Conservation (phyloP, 2,888 invertebrate species). For the Polietes domitor region DNA sequence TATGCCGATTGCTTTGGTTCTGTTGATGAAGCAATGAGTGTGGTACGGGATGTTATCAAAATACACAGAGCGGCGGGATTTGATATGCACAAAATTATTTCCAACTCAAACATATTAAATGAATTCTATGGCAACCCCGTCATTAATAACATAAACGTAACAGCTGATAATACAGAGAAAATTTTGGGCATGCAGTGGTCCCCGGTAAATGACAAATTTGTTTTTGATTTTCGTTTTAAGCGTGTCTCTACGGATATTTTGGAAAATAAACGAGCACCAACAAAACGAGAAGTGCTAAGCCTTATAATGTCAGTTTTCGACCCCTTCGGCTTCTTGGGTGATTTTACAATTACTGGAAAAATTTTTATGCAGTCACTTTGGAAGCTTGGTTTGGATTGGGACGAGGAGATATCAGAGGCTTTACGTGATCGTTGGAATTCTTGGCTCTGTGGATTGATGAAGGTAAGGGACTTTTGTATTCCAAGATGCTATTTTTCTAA, state of each 20-base stretch:
- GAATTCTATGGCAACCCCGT: constrained; percentile 5
- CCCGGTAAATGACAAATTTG: constrained; percentile 30
- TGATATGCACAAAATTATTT: not conserved
- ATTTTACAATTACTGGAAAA: not conserved
- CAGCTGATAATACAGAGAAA: constrained; percentile 45
- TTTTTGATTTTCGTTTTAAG: constrained; percentile 58
- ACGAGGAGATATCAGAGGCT: constrained; percentile 49
- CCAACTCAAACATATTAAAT: not conserved
- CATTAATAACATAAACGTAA: constrained; percentile 65
- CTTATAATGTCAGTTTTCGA: not conserved
- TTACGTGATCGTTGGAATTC: constrained; percentile 15
- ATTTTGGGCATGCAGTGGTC: constrained; percentile 34
- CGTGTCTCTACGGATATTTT: constrained; percentile 39
- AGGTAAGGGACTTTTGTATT: too few species aligned
- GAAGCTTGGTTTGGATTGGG: constrained; percentile 42
- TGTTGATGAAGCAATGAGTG: constrained; percentile 34
- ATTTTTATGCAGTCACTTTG: not conserved
- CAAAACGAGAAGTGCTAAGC: constrained; percentile 65
- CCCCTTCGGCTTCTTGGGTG: not conserved
- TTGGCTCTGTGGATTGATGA: not conserved
- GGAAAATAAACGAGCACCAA: constrained; percentile 53
- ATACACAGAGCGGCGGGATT: constrained; percentile 27
- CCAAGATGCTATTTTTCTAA: constrained; percentile 41
- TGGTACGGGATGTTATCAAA: constrained; percentile 40
- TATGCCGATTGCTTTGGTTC: constrained; percentile 37